These are phyloP conservation scores for Drosophila melanica DNA, from an alignment of 1,140 invertebrate species.

Conservation along the genomic window DNA sequence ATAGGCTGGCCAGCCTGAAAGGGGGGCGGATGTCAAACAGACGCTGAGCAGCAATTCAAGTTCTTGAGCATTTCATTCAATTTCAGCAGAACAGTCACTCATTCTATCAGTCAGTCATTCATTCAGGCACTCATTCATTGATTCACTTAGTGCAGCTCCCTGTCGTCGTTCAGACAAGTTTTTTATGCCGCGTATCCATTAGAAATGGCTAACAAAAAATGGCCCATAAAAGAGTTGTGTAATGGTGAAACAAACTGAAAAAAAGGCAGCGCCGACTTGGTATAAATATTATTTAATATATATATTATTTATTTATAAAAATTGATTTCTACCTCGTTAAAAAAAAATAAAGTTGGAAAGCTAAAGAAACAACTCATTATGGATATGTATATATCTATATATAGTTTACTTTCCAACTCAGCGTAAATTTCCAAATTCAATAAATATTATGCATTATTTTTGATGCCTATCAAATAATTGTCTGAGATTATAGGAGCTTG, in stretches of 20 bases:
- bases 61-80: conserved; percentile 67
- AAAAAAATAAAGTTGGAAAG: too few species aligned
- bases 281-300: too few species aligned
- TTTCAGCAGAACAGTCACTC: conserved; percentile 54
- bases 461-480: too few species aligned
- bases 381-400: too few species aligned
- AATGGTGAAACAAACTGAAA: not conserved
- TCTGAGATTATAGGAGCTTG: too few species aligned
- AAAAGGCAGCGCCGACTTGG: not conserved
- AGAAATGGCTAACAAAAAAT: conserved; percentile 1
- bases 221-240: not conserved
- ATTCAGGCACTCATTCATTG: conserved; percentile 30
- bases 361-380: too few species aligned
- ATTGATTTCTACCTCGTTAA: too few species aligned
- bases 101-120: conserved; percentile 14
- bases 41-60: not conserved
- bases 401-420: too few species aligned
- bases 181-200: conserved; percentile 10
- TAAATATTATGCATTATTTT: too few species aligned
- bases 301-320: too few species aligned
- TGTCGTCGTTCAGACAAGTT: conserved; percentile 1
- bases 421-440: too few species aligned
- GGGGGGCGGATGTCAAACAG: not conserved
- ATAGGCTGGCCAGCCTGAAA: conserved; percentile 17
- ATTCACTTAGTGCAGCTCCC: conserved; percentile 42